Base-by-base conservation (phyloP, 1,140 invertebrate genomes). In the Pogonomyrmex barbatus region DNA sequence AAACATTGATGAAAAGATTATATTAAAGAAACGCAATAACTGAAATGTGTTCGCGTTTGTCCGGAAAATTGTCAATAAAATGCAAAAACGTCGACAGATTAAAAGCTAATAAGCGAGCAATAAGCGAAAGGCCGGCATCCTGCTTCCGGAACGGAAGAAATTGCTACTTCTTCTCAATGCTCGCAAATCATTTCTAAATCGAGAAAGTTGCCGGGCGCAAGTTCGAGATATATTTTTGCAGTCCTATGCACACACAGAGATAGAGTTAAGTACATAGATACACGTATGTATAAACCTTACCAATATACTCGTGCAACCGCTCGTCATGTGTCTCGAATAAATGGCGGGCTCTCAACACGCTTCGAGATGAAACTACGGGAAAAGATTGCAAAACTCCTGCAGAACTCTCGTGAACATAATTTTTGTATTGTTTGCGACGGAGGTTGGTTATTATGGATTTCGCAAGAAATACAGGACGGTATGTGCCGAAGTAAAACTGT, bases 321-420 rank as follows among this genome's bases (percentile, higher is more conserved):
- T 93, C 93, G 90, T 94, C 93, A 93, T 92, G 90, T 89, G 91
- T 92, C 73, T 89, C 92, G 92, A 94, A 93, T 94, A 93, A 93
- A 93, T 90, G 91, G 87, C 89, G 87, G 70, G 54, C 91, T 89
- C 89, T 90, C 90, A 77, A 88, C 70, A 89, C 68, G 86, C 67
- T 52, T 65, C 87, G 68, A 75, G 86, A 87, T 90, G 86, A 92
- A 93, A 93, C 90, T 91, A 89, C 67, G 58, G 91, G 90, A 87
- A 92, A 92, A 93, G 91, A 94, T 94, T 93, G 91, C 91, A 67
- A 93, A 95, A 95, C 93, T 94, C 91, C 73, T 75, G 77, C 89
- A 76, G 78, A 94, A 94, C 93, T 95, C 91, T 94, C 93, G 92
- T 94, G 93, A 94, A 94, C 93, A 94, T 95, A 94, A 95, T 95